phyloP scores from a whole-genome alignment of 2,888 invertebrate species.

The Microdon myrmicae region DNA sequence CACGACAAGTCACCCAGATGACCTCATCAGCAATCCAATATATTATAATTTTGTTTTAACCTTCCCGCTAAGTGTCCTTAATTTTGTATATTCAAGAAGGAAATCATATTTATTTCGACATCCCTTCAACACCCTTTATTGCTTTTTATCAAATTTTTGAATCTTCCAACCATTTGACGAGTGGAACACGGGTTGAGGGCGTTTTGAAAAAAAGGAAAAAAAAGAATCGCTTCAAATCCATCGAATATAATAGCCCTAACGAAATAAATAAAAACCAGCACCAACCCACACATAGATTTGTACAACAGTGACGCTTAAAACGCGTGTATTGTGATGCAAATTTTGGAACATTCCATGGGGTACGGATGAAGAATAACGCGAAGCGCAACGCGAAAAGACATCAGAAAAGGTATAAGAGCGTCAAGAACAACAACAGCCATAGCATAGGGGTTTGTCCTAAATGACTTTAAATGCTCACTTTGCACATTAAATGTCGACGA shows the following conservation, averaged over 20 bases:
- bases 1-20: slow-evolving; percentile 5
- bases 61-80: slow-evolving; percentile 31
- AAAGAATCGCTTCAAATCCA: too few relatives aligned
- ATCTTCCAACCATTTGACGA: slow-evolving; percentile 29
- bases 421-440: too few relatives aligned
- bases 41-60: slow-evolving; percentile 4
- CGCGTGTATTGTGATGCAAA: slow-evolving; percentile 50
- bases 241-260: slow-evolving; percentile 39
- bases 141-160: slow-evolving; percentile 22
- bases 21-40: slow-evolving; percentile 7
- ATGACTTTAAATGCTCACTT: slow-evolving; percentile 49
- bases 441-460: slow-evolving; percentile 29
- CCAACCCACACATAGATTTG: slow-evolving; percentile 5
- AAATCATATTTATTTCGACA: slow-evolving; percentile 19
- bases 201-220: slow-evolving; percentile 19
- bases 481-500: slow-evolving; percentile 31
- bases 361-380: too few relatives aligned
- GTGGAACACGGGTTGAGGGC: slow-evolving; percentile 12
- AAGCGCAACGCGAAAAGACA: slow-evolving; percentile 17
- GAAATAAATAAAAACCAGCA: slow-evolving; percentile 32
- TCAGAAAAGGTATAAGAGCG: slow-evolving; percentile 20
- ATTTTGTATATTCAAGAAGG: slow-evolving; percentile 42
- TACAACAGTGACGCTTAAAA: slow-evolving; percentile 42
- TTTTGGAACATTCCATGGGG: slow-evolving; percentile 23
- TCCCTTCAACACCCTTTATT: slow-evolving; percentile 7